Percentiles rank a stretch among this genome's conserved stretches.
Conservation (phyloP, 2,888 invertebrate species). For the Steromphala cineraria region DNA sequence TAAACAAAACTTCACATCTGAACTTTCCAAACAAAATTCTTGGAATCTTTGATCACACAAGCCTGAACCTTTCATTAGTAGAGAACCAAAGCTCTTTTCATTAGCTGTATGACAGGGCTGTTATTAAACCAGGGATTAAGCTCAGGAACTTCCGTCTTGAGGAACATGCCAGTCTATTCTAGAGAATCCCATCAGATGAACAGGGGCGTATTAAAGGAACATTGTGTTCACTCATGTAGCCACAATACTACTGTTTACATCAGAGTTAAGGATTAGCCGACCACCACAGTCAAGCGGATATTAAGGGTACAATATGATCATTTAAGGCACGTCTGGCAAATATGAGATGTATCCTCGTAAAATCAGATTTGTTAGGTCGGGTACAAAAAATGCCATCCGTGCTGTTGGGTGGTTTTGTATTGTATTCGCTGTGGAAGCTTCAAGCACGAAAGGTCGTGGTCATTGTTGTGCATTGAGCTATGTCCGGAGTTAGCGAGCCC, state of each 20-base stretch:
- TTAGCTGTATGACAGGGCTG: not conserved
- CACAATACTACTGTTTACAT: slow-evolving; percentile 5
- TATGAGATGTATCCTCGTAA: not conserved
- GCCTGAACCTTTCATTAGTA: not conserved
- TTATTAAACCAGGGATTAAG: not conserved
- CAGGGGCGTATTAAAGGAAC: not conserved
- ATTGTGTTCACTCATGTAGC: not conserved
- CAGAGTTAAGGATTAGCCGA: not conserved
- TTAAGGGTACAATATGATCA: not conserved
- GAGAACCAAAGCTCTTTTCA: not conserved
- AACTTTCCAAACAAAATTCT: too few species aligned
- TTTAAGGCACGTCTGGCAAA: not conserved
- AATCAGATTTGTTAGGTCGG: not conserved
- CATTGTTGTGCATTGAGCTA: not conserved
- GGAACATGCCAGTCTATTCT: not conserved
- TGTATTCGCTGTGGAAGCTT: too few species aligned
- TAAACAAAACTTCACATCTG: too few species aligned
- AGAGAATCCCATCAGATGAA: not conserved
- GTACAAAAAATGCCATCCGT: not conserved
- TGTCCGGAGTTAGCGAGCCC: not conserved
- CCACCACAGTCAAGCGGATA: not conserved
- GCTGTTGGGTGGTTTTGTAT: not conserved
- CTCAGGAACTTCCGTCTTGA: not conserved
- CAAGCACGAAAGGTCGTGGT: too few species aligned
- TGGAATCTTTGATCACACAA: not conserved